Base-by-base conservation (phyloP, 2,888 invertebrate species). In the Cheilosia impressa region DNA sequence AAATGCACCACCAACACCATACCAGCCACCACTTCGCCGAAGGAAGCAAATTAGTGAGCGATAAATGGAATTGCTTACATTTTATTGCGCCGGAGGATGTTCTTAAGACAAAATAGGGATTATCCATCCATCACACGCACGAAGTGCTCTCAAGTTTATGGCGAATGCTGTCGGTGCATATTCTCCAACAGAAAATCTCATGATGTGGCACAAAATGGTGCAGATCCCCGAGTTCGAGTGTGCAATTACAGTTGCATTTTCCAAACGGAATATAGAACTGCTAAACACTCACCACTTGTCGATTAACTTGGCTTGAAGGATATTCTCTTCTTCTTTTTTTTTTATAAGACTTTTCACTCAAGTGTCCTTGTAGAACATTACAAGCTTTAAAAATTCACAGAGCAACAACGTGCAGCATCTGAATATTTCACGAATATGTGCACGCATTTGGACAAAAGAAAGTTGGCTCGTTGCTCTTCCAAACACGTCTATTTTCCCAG, bases 11-110 rank as follows among this genome's bases (percentile, higher is more conserved):
- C 41, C 17, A 47, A 19, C 7, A 24, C 53, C 43, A 31, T 9
- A 31, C 9, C 31, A 9, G 2, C 31, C 9, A 15, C 17, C 38
- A 27, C 60, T 68, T n/a, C 15, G 31, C 52, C 38, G 58, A 31
- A 43, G 53, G 45, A 63, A 68, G 53, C 52, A 68, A 68, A 77
- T 77, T 77, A 68, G 53, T 68, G 53, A 77, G 60, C 76, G 66
- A 77, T 77, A 77, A 77, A 77, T 68, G 45, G 60, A 77, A 77
- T 77, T 77, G 76, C 68, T 77, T 45, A 45, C 60, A 17, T 68
- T 77, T 77, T 52, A 77, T 60, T 60, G 24, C 41, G 24, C 41
- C 34, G 7, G 4, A 41, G 50, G 52, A 27, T 47, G 58, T 27
- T 45, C 19, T 7, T 19, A 57, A 34, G 15, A 69, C 43, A 47